Conservation (phyloP, 2,113 vertebrate species). For the Zosterops lateralis region DNA sequence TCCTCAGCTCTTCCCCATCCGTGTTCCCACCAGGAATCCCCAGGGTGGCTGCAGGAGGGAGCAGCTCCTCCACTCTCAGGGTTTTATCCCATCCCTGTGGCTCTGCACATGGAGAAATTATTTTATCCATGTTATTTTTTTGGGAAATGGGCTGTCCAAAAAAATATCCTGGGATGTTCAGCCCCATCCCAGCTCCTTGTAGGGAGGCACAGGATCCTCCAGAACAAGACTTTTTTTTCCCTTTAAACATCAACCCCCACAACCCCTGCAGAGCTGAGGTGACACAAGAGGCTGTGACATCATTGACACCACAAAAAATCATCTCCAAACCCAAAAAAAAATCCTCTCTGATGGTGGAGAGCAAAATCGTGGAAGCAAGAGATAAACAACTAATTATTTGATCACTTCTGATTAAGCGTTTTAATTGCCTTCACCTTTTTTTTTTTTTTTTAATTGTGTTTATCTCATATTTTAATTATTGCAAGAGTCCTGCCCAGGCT, state of each 20-base stretch:
- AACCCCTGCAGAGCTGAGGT: background rate
- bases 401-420: background rate
- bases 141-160: background rate
- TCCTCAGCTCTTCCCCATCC: background rate
- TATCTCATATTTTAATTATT: background rate
- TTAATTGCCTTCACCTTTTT: background rate
- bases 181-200: background rate
- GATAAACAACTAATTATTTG: background rate
- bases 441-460: background rate
- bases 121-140: accelerated
- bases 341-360: background rate
- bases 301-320: background rate
- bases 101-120: accelerated
- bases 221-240: background rate
- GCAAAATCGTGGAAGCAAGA: accelerated
- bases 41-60: background rate
- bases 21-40: background rate
- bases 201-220: background rate
- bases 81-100: accelerated
- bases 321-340: background rate
- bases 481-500: background rate
- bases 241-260: background rate
- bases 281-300: background rate
- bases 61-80: background rate
- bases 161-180: accelerated